Percentiles rank a stretch among this genome's conserved stretches.
Evolutionary conservation across 2,888 invertebrate species (phyloP).

Genomic region (Pherbina coryleti): DNA sequence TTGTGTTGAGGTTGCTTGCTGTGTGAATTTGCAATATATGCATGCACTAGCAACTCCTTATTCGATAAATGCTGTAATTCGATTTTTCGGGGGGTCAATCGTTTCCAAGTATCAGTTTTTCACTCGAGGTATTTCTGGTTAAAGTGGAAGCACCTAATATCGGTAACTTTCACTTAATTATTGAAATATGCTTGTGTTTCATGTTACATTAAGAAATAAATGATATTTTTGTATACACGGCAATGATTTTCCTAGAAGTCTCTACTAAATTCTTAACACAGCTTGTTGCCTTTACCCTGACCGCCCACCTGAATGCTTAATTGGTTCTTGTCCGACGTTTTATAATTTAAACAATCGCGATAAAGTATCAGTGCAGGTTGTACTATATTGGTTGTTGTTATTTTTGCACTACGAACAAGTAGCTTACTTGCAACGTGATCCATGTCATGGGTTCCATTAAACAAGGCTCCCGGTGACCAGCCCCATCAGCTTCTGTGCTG

Average conservation of each 20-base stretch:
- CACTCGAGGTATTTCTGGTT: background rate
- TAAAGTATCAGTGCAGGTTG: background rate
- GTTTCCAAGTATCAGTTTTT: too few species aligned
- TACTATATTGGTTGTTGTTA: conserved; percentile 14
- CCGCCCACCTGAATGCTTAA: conserved; percentile 31
- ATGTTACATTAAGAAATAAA: background rate
- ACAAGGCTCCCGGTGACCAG: conserved; percentile 13
- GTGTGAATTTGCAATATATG: background rate
- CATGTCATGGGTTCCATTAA: conserved; percentile 28
- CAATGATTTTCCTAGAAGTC: background rate
- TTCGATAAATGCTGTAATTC: background rate
- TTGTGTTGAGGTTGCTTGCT: background rate
- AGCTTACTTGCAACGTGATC: conserved; percentile 14
- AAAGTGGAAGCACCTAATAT: background rate
- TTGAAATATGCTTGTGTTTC: background rate
- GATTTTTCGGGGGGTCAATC: background rate
- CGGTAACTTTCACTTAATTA: background rate
- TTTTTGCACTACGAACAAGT: background rate
- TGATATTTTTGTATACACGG: background rate
- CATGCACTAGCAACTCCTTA: background rate
- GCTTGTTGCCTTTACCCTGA: background rate
- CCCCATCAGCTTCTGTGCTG: conserved; percentile 31
- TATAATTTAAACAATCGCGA: conserved; percentile 27
- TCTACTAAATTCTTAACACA: background rate
- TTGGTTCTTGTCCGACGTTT: conserved; percentile 23